Conservation (phyloP, 1,140 invertebrate species). For the Sinonovacula constricta region DNA sequence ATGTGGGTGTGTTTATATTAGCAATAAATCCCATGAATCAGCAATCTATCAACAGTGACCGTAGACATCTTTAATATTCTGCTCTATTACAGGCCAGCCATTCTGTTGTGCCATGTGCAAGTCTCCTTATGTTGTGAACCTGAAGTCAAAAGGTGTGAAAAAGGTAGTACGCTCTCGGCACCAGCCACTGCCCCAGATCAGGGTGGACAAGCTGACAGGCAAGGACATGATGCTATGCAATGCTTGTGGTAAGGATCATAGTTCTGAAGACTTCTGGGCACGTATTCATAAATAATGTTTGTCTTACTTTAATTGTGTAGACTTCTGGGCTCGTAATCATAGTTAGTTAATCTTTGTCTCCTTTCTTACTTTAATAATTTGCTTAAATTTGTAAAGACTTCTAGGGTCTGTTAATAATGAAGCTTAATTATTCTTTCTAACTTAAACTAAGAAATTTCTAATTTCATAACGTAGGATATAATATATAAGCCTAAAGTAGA, state of each 20-base stretch:
- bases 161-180: conserved; percentile 38
- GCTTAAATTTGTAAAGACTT: not conserved
- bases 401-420: too few relatives aligned
- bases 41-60: not conserved
- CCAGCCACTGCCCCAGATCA: conserved; percentile 45
- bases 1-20: not conserved
- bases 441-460: too few relatives aligned
- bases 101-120: conserved; percentile 54
- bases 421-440: too few relatives aligned
- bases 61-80: not conserved
- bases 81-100: conserved; percentile 34
- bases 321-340: not conserved
- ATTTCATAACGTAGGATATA: too few relatives aligned
- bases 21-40: not conserved
- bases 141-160: conserved; percentile 10
- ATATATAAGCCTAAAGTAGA: too few relatives aligned
- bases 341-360: not conserved
- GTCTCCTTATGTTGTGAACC: conserved; percentile 54
- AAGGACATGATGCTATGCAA: conserved; percentile 58
- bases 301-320: not conserved
- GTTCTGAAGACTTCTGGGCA: too few relatives aligned
- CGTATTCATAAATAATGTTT: not conserved
- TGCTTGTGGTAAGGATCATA: conserved; percentile 60
- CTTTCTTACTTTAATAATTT: not conserved
- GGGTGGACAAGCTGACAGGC: conserved; percentile 51